Evolutionary conservation across 53 echinoderm and acorn worm genomes (phyloP), one percentile per base, ranked within the genome.

Genomic region (Antedon mediterranea): DNA sequence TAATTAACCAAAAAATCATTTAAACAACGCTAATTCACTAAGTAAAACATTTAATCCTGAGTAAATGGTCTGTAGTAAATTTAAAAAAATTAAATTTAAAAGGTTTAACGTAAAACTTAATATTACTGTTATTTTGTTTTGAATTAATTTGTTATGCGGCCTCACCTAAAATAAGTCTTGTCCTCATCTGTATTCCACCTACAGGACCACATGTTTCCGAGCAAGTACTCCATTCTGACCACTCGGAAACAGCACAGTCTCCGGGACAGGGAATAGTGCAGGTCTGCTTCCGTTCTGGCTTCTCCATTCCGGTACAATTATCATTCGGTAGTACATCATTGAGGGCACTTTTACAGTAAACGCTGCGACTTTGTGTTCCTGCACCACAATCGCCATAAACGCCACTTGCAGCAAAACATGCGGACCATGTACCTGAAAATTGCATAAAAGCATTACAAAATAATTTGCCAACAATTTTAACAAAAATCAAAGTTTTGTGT

Each of bases 231-330:
- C 98, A 97, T 32, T 86, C 86, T 0, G 89, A 78, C 98, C 98
- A 97, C 73, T 97, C 92, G 0, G 92, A 88, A 28, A 97, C 85
- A 23, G 90, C 92, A 74, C 98, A 97, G n/a, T 97, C 92, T 23
- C 85, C 87, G 0, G 98, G 92, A 28, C 98, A 97, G 0, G 98
- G 98, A 28, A 88, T 82, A 15, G 76, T 74, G 57, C 92, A 98
- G 0, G 79, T 43, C 23, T 86, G 89, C 43, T 74, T 75, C 7
- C 74, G 20, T 0, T 34, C 73, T 11, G 98, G 98, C 33, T 86
- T 80, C 2, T 43, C 32, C 23, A 76, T 32, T 23, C 75, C 82
- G 0, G 73, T 78, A 75, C 98, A 98, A 14, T 78, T 82, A 5
- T 70, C 77, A 5, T 77, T 80, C 7, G 82, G 84, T 0, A 97